Evolutionary conservation across 2,888 invertebrate genomes (phyloP).

Genomic region (Schizaphis graminum): DNA sequence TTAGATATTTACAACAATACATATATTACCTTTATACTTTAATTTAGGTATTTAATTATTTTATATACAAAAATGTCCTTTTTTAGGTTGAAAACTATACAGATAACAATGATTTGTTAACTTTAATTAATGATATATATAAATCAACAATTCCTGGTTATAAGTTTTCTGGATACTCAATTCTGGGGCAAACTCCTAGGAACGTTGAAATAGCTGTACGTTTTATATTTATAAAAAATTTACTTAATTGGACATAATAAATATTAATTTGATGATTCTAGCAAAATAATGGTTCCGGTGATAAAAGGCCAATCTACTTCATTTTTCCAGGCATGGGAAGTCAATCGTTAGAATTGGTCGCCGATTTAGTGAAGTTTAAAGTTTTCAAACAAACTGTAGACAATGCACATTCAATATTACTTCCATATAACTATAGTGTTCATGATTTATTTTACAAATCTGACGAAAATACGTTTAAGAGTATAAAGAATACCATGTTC

Average conservation of each 20-base stretch:
- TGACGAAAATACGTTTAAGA: conserved; percentile 52
- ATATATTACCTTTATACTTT: not conserved
- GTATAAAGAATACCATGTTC: conserved; percentile 69
- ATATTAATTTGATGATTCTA: not conserved
- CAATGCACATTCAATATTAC: conserved; percentile 74
- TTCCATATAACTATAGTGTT: conserved; percentile 74
- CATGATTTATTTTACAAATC: conserved; percentile 57
- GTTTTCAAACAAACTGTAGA: conserved; percentile 78
- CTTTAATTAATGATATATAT: conserved; percentile 70
- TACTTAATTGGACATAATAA: not conserved
- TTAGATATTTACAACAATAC: conserved; percentile 46
- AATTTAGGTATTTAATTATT: not conserved
- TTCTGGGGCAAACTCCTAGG: conserved; percentile 37
- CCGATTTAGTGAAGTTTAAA: conserved; percentile 77
- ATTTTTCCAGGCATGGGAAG: conserved; percentile 83
- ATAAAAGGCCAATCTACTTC: conserved; percentile 74
- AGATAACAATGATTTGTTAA: conserved; percentile 67
- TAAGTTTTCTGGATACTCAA: conserved; percentile 67
- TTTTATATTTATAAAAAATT: not conserved
- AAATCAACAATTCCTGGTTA: conserved; percentile 71
- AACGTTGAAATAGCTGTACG: conserved; percentile 49
- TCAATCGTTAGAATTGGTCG: conserved; percentile 81
- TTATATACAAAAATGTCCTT: not conserved
- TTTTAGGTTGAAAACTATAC: conserved; percentile 45
- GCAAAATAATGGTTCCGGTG: conserved; percentile 12